Percentiles rank a stretch among this genome's conserved stretches.
phyloP scores from a whole-genome alignment of 2,888 invertebrate species.

The Tinea semifulvella region DNA sequence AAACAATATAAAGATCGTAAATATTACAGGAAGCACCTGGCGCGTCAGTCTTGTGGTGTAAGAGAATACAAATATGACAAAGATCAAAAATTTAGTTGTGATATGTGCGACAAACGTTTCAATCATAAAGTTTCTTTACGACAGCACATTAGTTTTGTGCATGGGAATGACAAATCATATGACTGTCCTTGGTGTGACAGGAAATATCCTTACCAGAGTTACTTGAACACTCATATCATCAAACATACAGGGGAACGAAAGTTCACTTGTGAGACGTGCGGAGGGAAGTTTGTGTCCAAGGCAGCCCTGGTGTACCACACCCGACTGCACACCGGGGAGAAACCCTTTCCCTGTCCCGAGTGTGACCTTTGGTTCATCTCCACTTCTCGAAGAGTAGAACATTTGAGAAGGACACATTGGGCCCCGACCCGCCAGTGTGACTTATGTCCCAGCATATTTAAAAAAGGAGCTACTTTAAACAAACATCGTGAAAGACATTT shows the following conservation, averaged over 20 bases:
- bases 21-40: slow-evolving; percentile 41
- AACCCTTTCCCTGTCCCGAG: slow-evolving; percentile 40
- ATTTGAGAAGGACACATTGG: slow-evolving; percentile 37
- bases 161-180: slow-evolving; percentile 45
- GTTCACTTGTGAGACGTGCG: slow-evolving; percentile 36
- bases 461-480: slow-evolving; percentile 28
- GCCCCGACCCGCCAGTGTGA: slow-evolving; percentile 34
- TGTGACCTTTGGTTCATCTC: slow-evolving; percentile 42
- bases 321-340: slow-evolving; percentile 49
- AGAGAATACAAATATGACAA: no score
- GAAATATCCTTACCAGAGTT: slow-evolving; percentile 46
- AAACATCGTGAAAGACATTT: slow-evolving; percentile 35
- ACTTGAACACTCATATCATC: slow-evolving; percentile 45
- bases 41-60: slow-evolving; percentile 40
- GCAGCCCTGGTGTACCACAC: slow-evolving; percentile 50
- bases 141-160: slow-evolving; percentile 51
- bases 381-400: slow-evolving; percentile 40
- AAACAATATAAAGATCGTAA: slow-evolving; percentile 40
- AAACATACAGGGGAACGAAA: slow-evolving; percentile 51
- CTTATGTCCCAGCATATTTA: slow-evolving; percentile 37
- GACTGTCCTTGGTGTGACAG: slow-evolving; percentile 48
- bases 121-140: slow-evolving; percentile 46
- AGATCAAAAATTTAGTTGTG: slow-evolving; percentile 26
- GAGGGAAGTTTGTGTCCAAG: slow-evolving; percentile 44
- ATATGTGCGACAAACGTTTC: slow-evolving; percentile 49